phyloP scores from a whole-genome alignment of 1,140 invertebrate genomes.

The Hermetia illucens region DNA sequence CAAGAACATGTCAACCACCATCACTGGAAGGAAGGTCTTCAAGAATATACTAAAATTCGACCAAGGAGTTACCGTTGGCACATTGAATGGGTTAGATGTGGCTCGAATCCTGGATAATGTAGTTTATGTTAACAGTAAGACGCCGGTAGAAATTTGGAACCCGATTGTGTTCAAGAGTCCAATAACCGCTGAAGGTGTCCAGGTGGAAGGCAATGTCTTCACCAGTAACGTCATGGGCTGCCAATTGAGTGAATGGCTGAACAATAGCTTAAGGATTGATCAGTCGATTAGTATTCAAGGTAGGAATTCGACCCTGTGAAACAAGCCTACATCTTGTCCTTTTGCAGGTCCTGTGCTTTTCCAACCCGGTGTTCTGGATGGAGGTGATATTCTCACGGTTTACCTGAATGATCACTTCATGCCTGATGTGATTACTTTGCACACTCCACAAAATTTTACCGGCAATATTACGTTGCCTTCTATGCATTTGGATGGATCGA shows the following conservation, averaged over 20 bases:
- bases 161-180: slow-evolving; percentile 8
- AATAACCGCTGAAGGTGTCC: slow-evolving; percentile 1
- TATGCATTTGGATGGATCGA: too few species aligned
- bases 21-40: slow-evolving; percentile 4
- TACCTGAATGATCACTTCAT: too few species aligned
- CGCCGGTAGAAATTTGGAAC: slow-evolving; percentile 9
- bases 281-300: slow-evolving; percentile 13
- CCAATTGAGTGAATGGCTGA: slow-evolving; percentile 11
- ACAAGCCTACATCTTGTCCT: too few species aligned
- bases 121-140: slow-evolving; percentile 15
- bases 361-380: too few species aligned
- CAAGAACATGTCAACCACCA: background rate
- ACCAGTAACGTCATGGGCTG: background rate
- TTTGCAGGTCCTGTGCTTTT: too few species aligned
- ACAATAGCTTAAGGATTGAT: slow-evolving; percentile 14
- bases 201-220: slow-evolving; percentile 3
- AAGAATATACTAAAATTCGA: slow-evolving; percentile 13
- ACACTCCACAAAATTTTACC: too few species aligned
- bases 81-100: slow-evolving; percentile 13
- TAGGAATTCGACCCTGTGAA: background rate
- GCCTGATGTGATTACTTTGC: too few species aligned
- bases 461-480: too few species aligned
- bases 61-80: slow-evolving; percentile 12
- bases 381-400: slow-evolving; percentile 6
- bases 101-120: slow-evolving; percentile 13